Conservation (phyloP, 2,113 vertebrate genomes). For the Pachycephala philippinensis region DNA sequence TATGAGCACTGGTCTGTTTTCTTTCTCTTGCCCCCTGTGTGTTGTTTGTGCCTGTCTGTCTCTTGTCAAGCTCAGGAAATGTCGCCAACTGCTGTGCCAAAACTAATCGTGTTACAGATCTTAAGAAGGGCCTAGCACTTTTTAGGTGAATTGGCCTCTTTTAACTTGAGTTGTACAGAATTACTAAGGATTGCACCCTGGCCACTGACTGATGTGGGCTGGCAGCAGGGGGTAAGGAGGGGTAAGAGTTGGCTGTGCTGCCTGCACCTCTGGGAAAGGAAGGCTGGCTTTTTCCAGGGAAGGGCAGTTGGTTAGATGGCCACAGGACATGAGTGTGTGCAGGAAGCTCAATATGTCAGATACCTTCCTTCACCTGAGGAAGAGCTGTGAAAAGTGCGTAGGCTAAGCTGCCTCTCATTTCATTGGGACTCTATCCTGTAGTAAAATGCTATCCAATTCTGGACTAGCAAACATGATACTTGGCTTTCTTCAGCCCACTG, state of each 20-base stretch:
- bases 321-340: neutral
- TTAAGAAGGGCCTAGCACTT: neutral
- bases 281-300: neutral
- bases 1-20: conserved; percentile 47
- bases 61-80: neutral
- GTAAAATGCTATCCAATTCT: neutral
- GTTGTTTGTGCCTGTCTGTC: conserved; percentile 7
- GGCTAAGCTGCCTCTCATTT: neutral
- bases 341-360: neutral
- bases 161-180: neutral
- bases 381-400: neutral
- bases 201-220: neutral
- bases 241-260: neutral
- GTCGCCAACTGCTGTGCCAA: neutral
- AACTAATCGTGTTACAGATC: neutral
- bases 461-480: neutral
- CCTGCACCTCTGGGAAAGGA: neutral
- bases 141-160: neutral
- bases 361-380: neutral
- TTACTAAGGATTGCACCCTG: neutral
- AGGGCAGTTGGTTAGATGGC: neutral
- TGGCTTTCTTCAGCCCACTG: neutral
- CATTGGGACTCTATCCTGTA: neutral
- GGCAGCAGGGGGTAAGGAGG: neutral
- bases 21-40: conserved; percentile 66